Conservation (phyloP, 1,140 invertebrate genomes). For the Asobara japonica region DNA sequence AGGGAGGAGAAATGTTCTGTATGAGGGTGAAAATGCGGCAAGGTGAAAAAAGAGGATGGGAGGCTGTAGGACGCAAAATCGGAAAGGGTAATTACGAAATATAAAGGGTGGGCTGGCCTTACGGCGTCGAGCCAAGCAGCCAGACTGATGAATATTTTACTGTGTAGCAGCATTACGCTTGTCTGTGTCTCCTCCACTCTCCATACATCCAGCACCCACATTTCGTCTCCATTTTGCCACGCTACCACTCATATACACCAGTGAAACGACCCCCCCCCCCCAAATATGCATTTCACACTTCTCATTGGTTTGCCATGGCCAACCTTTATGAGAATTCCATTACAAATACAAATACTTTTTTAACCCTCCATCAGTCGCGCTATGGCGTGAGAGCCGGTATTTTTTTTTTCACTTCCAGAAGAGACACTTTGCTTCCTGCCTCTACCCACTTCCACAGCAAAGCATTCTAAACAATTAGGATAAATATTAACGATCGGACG, state of each 20-base stretch:
- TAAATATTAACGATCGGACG: too few species aligned
- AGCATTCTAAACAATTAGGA: too few species aligned
- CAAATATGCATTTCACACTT: not conserved
- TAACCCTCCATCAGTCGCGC: too few species aligned
- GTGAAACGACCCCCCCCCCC: not conserved
- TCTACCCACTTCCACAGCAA: too few species aligned
- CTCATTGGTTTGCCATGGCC: too few species aligned
- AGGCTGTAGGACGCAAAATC: constrained; percentile 41
- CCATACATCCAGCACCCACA: not conserved
- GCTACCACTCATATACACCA: constrained; percentile 21
- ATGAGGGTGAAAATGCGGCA: constrained; percentile 25
- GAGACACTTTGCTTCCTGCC: too few species aligned
- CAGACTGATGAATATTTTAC: constrained; percentile 66
- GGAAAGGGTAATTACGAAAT: constrained; percentile 65
- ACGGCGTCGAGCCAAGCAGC: constrained; percentile 55
- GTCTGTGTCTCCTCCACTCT: constrained; percentile 56
- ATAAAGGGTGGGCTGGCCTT: constrained; percentile 61
- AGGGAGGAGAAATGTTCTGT: constrained; percentile 1
- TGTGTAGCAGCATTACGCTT: constrained; percentile 61
- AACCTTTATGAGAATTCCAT: too few species aligned
- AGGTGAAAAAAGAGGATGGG: not conserved
- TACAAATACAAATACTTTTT: too few species aligned
- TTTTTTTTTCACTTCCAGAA: too few species aligned
- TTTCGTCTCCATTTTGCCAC: constrained; percentile 5
- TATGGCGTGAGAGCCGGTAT: too few species aligned